phyloP scores from a whole-genome alignment of 2,888 invertebrate species.

The Spisula subtruncata region DNA sequence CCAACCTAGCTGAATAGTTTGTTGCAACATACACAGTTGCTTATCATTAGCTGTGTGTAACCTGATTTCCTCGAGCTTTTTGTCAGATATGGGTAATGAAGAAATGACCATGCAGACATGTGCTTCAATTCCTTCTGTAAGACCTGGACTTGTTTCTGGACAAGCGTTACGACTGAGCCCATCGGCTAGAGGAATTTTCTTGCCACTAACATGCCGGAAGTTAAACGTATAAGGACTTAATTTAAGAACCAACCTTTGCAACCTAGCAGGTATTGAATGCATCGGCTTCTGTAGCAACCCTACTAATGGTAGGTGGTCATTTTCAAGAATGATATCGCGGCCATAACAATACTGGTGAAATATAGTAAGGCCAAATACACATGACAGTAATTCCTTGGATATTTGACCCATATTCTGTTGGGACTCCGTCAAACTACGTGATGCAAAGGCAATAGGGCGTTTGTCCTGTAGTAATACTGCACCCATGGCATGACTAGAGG shows the following conservation, averaged over 20 bases:
- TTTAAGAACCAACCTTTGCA: slow-evolving; percentile 40
- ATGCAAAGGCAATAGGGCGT: slow-evolving; percentile 59
- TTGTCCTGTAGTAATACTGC: slow-evolving; percentile 51
- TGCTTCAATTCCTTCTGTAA: slow-evolving; percentile 18
- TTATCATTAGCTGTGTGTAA: slow-evolving; percentile 39
- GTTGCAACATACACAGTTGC: slow-evolving; percentile 31
- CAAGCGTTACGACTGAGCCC: slow-evolving; percentile 50
- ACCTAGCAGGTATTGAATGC: slow-evolving; percentile 36
- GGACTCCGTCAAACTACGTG: slow-evolving; percentile 53
- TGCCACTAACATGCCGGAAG: slow-evolving; percentile 53
- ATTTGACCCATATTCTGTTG: slow-evolving; percentile 63
- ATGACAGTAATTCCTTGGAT: slow-evolving; percentile 59
- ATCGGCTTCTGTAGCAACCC: slow-evolving; percentile 55
- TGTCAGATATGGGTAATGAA: slow-evolving; percentile 38
- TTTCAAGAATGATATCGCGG: slow-evolving; percentile 48
- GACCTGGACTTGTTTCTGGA: slow-evolving; percentile 39
- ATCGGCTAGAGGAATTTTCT: slow-evolving; percentile 60
- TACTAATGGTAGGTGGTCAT: slow-evolving; percentile 62
- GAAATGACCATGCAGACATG: slow-evolving; percentile 14
- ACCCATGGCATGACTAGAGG: slow-evolving; percentile 48
- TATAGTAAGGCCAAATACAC: slow-evolving; percentile 51
- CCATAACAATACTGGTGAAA: slow-evolving; percentile 65
- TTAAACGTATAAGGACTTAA: slow-evolving; percentile 56
- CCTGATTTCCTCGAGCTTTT: slow-evolving; percentile 48
- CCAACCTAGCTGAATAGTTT: slow-evolving; percentile 40